Evolutionary conservation across 2,888 invertebrate species (phyloP).

Genomic region (Ophioninae sp.): DNA sequence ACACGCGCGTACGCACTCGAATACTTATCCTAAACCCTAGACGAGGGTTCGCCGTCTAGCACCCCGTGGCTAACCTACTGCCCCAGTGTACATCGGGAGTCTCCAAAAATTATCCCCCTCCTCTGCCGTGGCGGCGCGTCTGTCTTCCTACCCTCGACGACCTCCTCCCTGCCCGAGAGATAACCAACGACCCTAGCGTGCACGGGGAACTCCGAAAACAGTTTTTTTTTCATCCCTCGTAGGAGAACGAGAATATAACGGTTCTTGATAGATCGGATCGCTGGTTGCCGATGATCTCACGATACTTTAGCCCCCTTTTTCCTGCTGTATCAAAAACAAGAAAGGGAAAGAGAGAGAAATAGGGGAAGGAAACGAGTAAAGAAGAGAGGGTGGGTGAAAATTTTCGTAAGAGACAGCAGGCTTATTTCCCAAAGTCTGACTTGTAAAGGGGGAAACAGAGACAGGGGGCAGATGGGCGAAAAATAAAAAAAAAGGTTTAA

Average conservation of each 20-base stretch:
- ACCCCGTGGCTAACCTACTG: slow-evolving; percentile 79
- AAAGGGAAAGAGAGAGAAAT: slow-evolving; percentile 9
- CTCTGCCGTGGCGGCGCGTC: slow-evolving; percentile 32
- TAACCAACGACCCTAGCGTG: slow-evolving; percentile 34
- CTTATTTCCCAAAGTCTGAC: slow-evolving; percentile 60
- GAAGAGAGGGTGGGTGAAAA: slow-evolving; percentile 22
- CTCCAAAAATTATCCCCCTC: slow-evolving; percentile 66
- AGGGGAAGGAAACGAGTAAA: background rate
- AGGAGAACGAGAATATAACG: slow-evolving; percentile 55
- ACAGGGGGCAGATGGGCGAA: background rate
- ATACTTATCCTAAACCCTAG: slow-evolving; percentile 44
- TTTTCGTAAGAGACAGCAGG: slow-evolving; percentile 38
- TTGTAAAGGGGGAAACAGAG: slow-evolving; percentile 4
- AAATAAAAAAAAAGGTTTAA: background rate
- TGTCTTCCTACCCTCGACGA: slow-evolving; percentile 58
- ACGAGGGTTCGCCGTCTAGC: slow-evolving; percentile 56
- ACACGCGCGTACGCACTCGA: slow-evolving; percentile 7
- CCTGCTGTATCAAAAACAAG: slow-evolving; percentile 10
- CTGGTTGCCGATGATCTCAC: slow-evolving; percentile 70
- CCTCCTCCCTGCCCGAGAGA: slow-evolving; percentile 25
- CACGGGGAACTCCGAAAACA: slow-evolving; percentile 58
- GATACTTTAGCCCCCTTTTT: slow-evolving; percentile 58
- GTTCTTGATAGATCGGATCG: slow-evolving; percentile 71
- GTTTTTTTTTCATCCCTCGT: slow-evolving; percentile 56
- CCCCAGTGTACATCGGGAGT: slow-evolving; percentile 74